phyloP scores from a whole-genome alignment of 1,140 invertebrate genomes.

The Ceratina australensis region DNA sequence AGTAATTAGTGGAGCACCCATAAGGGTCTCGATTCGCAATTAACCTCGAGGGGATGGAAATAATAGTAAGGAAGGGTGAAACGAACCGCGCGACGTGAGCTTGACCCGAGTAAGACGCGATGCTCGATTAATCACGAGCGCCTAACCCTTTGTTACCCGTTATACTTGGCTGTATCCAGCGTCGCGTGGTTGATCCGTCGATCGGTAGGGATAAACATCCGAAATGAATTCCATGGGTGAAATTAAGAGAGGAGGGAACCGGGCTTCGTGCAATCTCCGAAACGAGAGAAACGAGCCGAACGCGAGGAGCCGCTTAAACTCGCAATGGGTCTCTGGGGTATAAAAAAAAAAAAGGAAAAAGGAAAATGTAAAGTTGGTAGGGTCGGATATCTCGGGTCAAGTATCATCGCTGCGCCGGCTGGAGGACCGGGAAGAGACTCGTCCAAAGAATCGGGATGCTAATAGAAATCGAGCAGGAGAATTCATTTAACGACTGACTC shows the following conservation, averaged over 20 bases:
- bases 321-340: constrained; percentile 71
- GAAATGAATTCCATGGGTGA: constrained; percentile 51
- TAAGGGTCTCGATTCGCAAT: not conserved
- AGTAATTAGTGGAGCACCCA: no score
- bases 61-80: not conserved
- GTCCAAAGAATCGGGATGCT: no score
- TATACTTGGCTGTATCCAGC: not conserved
- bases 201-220: constrained; percentile 51
- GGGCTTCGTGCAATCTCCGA: constrained; percentile 48
- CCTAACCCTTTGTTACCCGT: constrained; percentile 27
- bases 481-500: no score
- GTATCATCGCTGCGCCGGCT: constrained; percentile 44
- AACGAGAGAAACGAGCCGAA: constrained; percentile 68
- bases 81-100: not conserved
- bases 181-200: constrained; percentile 34
- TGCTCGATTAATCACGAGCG: constrained; percentile 11
- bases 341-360: constrained; percentile 54
- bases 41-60: not conserved
- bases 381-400: constrained; percentile 59
- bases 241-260: constrained; percentile 62
- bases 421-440: constrained; percentile 44
- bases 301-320: constrained; percentile 72
- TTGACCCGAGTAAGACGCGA: not conserved
- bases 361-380: constrained; percentile 34
- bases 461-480: no score